Evolutionary conservation across 2,113 vertebrate species (phyloP).

Genomic region (Equus quagga): DNA sequence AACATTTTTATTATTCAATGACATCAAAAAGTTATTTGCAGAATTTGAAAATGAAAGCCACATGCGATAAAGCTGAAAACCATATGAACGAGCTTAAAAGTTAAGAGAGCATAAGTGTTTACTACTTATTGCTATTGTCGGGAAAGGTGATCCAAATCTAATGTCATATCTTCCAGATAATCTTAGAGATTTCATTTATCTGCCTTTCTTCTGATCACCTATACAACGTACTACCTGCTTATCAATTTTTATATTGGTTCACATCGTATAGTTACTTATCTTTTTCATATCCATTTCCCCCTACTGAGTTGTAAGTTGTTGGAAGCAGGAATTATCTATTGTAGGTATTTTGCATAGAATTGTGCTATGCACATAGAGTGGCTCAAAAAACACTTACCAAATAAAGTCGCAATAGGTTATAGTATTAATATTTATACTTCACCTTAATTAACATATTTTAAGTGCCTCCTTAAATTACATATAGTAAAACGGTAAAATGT

Average conservation of each 20-base stretch:
- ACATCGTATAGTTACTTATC: neutral
- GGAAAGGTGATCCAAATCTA: neutral
- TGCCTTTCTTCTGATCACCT: neutral
- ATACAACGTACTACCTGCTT: neutral
- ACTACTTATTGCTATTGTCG: neutral
- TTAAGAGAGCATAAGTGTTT: neutral
- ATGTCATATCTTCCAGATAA: neutral
- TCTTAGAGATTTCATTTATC: neutral
- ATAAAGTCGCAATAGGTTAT: neutral
- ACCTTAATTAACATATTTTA: neutral
- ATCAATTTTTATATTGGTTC: neutral
- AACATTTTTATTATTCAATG: neutral
- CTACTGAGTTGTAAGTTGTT: neutral
- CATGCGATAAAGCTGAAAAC: neutral
- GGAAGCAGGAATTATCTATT: neutral
- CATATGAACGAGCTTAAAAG: neutral
- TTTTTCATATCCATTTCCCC: neutral
- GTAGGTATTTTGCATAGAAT: neutral
- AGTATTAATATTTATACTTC: neutral
- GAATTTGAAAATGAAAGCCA: neutral
- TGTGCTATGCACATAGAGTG: neutral
- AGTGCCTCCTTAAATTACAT: neutral
- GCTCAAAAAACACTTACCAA: neutral
- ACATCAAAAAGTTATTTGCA: neutral
- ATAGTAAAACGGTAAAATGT: neutral